phyloP scores from a whole-genome alignment of 2,797 vertebrate species.

The Austrolebias charrua region DNA sequence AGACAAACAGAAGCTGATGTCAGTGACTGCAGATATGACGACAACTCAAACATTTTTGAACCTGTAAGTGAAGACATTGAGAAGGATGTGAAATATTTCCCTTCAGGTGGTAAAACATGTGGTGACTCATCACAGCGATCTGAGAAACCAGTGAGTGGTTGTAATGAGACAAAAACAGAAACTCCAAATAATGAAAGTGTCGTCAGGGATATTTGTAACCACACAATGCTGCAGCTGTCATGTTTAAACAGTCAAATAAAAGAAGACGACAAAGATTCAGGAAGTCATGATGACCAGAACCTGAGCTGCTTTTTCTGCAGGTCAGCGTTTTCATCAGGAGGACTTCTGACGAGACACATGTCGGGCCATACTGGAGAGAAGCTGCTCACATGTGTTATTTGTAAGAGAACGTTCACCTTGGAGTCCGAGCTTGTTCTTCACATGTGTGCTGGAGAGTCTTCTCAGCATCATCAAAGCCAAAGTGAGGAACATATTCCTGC shows the following conservation, averaged over 20 bases:
- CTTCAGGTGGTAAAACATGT: not conserved
- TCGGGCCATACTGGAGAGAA: constrained; percentile 31
- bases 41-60: not conserved
- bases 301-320: constrained; percentile 35
- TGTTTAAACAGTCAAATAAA: not conserved
- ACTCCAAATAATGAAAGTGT: not conserved
- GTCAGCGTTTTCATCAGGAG: constrained; percentile 25
- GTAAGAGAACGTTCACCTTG: constrained; percentile 11
- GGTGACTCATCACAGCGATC: not conserved
- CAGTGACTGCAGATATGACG: not conserved
- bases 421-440: constrained; percentile 8
- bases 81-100: not conserved
- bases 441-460: not conserved
- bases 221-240: not conserved
- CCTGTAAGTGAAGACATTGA: not conserved
- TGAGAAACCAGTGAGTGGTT: not conserved
- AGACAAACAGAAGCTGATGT: too few species aligned
- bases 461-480: not conserved
- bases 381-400: constrained; percentile 18
- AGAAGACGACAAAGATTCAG: not conserved
- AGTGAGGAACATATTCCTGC: not conserved
- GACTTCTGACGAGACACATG: constrained; percentile 26
- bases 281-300: not conserved
- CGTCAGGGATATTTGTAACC: not conserved
- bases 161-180: not conserved